Evolutionary conservation across 2,797 vertebrate genomes (phyloP), one percentile per base, ranked within the genome.

Genomic region (Melanotaenia nigrans): DNA sequence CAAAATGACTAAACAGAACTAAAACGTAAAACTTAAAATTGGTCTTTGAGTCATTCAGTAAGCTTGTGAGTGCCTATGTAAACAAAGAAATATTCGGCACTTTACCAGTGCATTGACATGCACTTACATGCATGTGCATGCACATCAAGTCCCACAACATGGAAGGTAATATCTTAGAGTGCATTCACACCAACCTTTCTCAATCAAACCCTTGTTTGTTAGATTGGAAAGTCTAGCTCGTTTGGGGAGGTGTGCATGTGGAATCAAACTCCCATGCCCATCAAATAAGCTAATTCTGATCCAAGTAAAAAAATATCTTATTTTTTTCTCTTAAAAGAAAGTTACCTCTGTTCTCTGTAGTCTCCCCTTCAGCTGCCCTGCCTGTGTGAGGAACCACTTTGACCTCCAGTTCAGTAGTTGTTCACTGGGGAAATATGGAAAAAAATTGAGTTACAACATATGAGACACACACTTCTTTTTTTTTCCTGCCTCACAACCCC

Each of bases 371-470:
- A 13, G 10, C 18, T 77, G 3, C 28, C n/a, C 4, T 36, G 49
- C 10, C 18, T 45, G 45, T 45, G 35, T 54, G 18, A 65, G 32
- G 33, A n/a, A 61, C 20, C 56, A 56, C 45, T 67, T 54, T 38
- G 40, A 57, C 8, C 58, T 62, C 45, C 12, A 45, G 49, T 24
- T 49, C 53, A 54, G 54, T 30, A 54, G 36, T 42, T 57, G 16
- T 24, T 32, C 49, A 3, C 42, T 1, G 3, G 40, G 51, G 42
- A 77, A 67, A 62, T 62, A 35, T 28, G 10, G 35, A 28, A 45
- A 36, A 45, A 55, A 47, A 42, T 61, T 40, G 11, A 62, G 45
- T 62, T 14, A 47, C 71, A 73, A 54, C 6, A 33, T 65, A 40
- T 25, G 45, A 73, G 22, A 25, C 42, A 68, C 45, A 61, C 13